A percentile compares a stretch with the other conserved stretches of the same genome.
phyloP scores from a whole-genome alignment of 2,797 vertebrate species.

The Enteromius trimaculatus region DNA sequence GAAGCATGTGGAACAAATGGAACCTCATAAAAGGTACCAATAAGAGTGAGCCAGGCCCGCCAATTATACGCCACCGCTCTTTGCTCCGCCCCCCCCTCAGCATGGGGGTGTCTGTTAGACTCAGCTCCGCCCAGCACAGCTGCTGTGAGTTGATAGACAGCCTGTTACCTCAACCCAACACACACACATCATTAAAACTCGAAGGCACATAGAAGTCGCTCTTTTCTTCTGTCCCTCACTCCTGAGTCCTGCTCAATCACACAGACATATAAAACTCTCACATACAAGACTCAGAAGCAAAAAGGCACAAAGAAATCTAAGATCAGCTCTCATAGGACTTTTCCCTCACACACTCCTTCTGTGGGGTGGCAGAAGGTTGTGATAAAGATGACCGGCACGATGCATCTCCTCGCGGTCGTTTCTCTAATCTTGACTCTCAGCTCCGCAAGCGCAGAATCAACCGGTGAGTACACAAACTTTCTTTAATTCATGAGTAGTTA shows the following conservation, averaged over 20 bases:
- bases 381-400: constrained; percentile 67
- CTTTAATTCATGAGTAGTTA: background rate
- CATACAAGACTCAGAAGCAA: background rate
- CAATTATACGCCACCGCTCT: constrained; percentile 63
- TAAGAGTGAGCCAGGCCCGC: constrained; percentile 55
- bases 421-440: constrained; percentile 72
- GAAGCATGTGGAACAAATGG: constrained; percentile 52
- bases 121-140: constrained; percentile 62
- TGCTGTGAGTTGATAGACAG: constrained; percentile 54
- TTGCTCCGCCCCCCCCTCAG: constrained; percentile 74
- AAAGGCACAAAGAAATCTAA: background rate
- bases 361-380: constrained; percentile 63
- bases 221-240: constrained; percentile 45
- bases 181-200: constrained; percentile 52
- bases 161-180: constrained; percentile 50
- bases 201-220: constrained; percentile 34
- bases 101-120: constrained; percentile 72
- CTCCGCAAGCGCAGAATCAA: constrained; percentile 70
- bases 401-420: constrained; percentile 63
- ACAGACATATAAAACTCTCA: background rate
- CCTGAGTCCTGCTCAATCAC: background rate
- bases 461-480: constrained; percentile 71
- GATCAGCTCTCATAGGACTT: background rate
- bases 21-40: constrained; percentile 47
- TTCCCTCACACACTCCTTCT: constrained; percentile 41